These are phyloP conservation scores for Chymomyza costata DNA, from an alignment of 1,140 invertebrate species.

Conservation along the genomic window DNA sequence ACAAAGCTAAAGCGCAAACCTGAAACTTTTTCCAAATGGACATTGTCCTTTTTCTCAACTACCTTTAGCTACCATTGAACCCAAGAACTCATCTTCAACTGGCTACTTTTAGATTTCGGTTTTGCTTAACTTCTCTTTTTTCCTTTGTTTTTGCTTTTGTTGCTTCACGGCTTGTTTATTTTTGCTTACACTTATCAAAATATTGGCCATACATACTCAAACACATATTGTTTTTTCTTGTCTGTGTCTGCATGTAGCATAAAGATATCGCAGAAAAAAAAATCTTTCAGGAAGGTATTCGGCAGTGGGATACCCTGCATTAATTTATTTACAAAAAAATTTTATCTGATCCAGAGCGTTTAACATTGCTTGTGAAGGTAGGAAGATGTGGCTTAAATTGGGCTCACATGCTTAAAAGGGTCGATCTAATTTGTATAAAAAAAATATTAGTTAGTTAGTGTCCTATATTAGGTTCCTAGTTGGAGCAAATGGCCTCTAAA, in stretches of 20 bases:
- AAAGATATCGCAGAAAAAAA: constrained; percentile 52
- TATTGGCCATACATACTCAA: constrained; percentile 48
- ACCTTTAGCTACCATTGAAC: constrained; percentile 17
- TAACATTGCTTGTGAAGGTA: too few species aligned
- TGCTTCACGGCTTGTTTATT: constrained; percentile 63
- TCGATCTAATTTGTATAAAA: too few species aligned
- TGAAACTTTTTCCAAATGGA: constrained; percentile 40
- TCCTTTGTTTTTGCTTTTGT: constrained; percentile 19
- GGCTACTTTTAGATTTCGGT: constrained; percentile 35
- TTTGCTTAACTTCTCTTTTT: constrained; percentile 38
- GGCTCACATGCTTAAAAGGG: too few species aligned
- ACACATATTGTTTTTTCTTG: constrained; percentile 50
- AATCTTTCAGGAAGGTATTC: too few species aligned
- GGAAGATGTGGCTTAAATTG: too few species aligned
- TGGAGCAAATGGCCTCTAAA: too few species aligned
- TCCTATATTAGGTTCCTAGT: too few species aligned
- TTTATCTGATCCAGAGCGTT: too few species aligned
- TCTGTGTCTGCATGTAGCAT: constrained; percentile 40
- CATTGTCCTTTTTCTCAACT: constrained; percentile 17
- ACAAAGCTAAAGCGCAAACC: constrained; percentile 17
- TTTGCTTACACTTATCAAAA: constrained; percentile 72
- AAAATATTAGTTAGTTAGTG: too few species aligned
- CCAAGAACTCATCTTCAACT: constrained; percentile 1
- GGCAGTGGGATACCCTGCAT: too few species aligned
- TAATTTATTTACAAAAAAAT: too few species aligned